phyloP scores from a whole-genome alignment of 92 coral and sea anemone species.

The Actinernus sp. region DNA sequence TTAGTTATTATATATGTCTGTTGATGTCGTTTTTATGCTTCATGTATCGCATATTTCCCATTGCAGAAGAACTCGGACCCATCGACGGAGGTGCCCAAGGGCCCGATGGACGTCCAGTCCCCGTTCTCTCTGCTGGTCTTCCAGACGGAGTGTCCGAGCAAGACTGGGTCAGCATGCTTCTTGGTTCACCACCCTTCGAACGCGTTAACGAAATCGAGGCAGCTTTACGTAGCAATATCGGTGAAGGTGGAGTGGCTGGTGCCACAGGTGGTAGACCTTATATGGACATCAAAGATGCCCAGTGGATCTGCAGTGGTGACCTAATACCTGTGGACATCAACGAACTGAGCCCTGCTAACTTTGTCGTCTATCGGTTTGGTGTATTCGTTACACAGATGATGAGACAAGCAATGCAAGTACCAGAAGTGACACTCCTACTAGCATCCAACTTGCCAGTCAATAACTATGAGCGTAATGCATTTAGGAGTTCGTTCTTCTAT shows the following conservation, averaged over 20 bases:
- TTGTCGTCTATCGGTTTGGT: constrained; percentile 98
- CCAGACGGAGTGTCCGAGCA: constrained; percentile 93
- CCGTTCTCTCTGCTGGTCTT: constrained; percentile 80
- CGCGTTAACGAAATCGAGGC: constrained; percentile 94
- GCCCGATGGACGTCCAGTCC: constrained; percentile 27
- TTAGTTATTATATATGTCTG: too few species aligned
- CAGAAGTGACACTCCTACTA: constrained; percentile 95
- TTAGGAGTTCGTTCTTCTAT: constrained; percentile 96
- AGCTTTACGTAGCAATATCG: constrained; percentile 85
- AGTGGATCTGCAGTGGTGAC: constrained; percentile 98
- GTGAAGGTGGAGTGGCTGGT: constrained; percentile 95
- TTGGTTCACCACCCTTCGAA: constrained; percentile 95
- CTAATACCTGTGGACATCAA: constrained; percentile 95
- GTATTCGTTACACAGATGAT: constrained; percentile 93
- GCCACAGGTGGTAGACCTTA: constrained; percentile 91
- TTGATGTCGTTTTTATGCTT: too few species aligned
- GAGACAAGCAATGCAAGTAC: constrained; percentile 88
- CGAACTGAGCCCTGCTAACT: constrained; percentile 93
- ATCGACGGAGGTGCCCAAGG: background rate
- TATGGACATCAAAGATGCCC: constrained; percentile 97
- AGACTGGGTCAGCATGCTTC: constrained; percentile 95
- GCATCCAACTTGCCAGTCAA: constrained; percentile 97
- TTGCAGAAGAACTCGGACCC: constrained; percentile 15
- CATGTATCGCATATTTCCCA: too few species aligned
- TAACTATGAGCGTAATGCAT: constrained; percentile 92